Conservation (phyloP, 2,888 invertebrate genomes). For the Koerneria pararmatus region DNA sequence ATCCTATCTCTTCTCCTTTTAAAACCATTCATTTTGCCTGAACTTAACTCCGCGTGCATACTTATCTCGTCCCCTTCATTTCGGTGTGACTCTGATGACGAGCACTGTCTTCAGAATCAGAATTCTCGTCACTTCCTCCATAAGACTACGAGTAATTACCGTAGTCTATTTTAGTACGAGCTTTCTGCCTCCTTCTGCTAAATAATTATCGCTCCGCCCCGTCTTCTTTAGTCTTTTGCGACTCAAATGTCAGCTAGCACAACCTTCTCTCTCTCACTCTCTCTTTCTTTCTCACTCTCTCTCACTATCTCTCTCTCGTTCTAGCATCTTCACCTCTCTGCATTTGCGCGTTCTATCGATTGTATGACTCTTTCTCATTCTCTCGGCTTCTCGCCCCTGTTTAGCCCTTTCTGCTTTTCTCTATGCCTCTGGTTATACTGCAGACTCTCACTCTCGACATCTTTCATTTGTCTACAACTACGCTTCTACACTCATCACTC, state of each 20-base stretch:
- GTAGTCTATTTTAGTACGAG: no score
- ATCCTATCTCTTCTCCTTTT: slow-evolving; percentile 1
- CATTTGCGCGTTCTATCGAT: neutral
- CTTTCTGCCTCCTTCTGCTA: no score
- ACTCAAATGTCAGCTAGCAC: slow-evolving; percentile 5
- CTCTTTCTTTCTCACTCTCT: slow-evolving; percentile 16
- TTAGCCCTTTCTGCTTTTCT: slow-evolving; percentile 3
- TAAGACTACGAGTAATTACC: no score
- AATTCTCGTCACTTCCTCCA: no score
- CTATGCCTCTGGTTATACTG: slow-evolving; percentile 7
- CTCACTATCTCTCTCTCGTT: slow-evolving; percentile 2
- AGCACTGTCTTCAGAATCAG: no score
- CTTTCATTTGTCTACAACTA: no score
- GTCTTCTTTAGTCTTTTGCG: neutral
- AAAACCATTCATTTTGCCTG: neutral
- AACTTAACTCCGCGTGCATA: neutral
- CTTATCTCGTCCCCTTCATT: no score
- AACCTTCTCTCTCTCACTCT: slow-evolving; percentile 6
- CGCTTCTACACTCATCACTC: no score
- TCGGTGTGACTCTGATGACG: no score
- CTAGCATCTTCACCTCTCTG: slow-evolving; percentile 13
- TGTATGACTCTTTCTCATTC: neutral
- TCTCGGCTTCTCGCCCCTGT: slow-evolving; percentile 1
- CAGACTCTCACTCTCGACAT: no score
- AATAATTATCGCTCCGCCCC: neutral